Percentiles rank a stretch among this genome's conserved stretches.
Conservation (phyloP, 2,888 invertebrate genomes). For the Epirrhoe alternata region DNA sequence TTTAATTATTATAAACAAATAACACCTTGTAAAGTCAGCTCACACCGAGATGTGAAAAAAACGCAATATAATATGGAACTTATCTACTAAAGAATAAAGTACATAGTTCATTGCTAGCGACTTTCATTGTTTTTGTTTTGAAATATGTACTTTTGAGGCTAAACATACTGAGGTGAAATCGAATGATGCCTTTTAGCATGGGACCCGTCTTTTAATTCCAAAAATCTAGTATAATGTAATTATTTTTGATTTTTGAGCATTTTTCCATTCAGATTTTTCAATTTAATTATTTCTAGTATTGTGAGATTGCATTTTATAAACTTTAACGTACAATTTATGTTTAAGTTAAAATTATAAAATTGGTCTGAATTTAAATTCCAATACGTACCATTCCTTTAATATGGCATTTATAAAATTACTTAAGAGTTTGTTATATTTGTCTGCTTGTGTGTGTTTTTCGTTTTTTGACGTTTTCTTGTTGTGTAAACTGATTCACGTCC, state of each 20-base stretch:
- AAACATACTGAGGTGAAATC: not conserved
- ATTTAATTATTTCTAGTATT: not conserved
- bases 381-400: constrained; percentile 61
- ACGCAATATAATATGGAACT: too few relatives aligned
- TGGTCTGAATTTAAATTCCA: constrained; percentile 50
- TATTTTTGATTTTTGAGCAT: not conserved
- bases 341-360: constrained; percentile 19
- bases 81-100: too few relatives aligned
- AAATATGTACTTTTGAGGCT: not conserved
- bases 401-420: constrained; percentile 61
- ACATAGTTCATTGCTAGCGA: too few relatives aligned
- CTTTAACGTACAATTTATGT: not conserved
- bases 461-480: constrained; percentile 39
- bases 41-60: too few relatives aligned
- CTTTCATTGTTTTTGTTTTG: not conserved
- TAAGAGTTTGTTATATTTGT: constrained; percentile 28
- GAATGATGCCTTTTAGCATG: constrained; percentile 9
- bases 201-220: constrained; percentile 10
- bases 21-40: too few relatives aligned
- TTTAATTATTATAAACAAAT: too few relatives aligned
- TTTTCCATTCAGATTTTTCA: not conserved
- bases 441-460: constrained; percentile 47
- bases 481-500: constrained; percentile 34
- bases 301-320: constrained; percentile 15
- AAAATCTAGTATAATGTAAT: not conserved